A percentile compares a stretch with the other conserved stretches of the same genome.
Evolutionary conservation across 2,113 vertebrate genomes (phyloP).

Genomic region (Monarcha castaneiventris): DNA sequence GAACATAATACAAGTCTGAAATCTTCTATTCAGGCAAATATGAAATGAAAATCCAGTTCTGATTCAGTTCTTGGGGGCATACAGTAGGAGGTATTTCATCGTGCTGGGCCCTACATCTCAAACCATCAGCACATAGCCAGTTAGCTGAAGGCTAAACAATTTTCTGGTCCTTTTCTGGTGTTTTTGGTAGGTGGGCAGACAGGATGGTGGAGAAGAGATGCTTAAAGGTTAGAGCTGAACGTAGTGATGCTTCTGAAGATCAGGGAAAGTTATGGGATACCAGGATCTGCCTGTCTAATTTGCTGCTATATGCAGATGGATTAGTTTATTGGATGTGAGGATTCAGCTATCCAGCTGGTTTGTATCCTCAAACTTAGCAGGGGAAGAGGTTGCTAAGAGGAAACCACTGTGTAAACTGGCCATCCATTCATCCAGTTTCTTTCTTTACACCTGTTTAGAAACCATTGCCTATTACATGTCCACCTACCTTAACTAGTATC

Average conservation of each 20-base stretch:
- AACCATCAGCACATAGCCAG: fast-evolving
- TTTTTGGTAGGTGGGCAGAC: neutral
- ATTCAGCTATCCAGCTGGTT: fast-evolving
- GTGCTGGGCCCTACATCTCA: neutral
- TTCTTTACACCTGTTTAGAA: neutral
- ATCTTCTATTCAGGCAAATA: neutral
- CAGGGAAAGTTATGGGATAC: neutral
- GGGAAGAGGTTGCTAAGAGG: neutral
- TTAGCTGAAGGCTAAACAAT: neutral
- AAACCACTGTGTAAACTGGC: neutral
- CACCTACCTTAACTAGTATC: neutral
- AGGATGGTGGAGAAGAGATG: neutral
- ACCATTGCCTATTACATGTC: neutral
- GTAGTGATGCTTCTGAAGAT: neutral
- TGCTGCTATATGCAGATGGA: neutral
- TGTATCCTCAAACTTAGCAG: neutral
- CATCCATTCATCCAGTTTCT: neutral
- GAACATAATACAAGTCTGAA: neutral
- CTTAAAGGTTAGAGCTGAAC: neutral
- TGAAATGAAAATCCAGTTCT: neutral
- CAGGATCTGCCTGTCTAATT: neutral
- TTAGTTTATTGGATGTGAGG: neutral
- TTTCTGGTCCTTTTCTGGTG: neutral
- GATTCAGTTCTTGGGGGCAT: neutral
- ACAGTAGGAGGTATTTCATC: fast-evolving